phyloP scores from a whole-genome alignment of 2,888 invertebrate genomes.

The Eristalis tenax region DNA sequence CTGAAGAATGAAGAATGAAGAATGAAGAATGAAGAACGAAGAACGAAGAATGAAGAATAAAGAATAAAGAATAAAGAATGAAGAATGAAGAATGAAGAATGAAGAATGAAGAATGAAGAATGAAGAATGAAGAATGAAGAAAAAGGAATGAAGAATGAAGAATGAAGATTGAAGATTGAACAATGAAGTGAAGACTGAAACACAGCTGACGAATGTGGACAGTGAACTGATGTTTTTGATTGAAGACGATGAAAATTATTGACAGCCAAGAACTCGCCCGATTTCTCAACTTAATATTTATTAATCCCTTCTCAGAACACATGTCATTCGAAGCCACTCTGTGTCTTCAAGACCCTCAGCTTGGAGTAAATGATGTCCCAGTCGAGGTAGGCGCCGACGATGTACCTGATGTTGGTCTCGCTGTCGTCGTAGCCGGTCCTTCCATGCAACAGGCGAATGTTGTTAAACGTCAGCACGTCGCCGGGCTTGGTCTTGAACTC shows the following conservation, averaged over 20 bases:
- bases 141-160: not conserved
- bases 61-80: too few species aligned
- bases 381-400: constrained; percentile 89
- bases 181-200: too few species aligned
- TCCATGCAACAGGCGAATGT: constrained; percentile 88
- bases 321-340: not conserved
- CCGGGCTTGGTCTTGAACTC: constrained; percentile 86
- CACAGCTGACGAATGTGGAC: too few species aligned
- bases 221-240: not conserved
- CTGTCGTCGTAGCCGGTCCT: constrained; percentile 85
- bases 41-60: not conserved
- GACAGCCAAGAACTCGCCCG: not conserved
- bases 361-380: constrained; percentile 90
- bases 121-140: not conserved
- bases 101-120: not conserved
- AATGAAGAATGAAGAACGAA: not conserved
- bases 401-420: constrained; percentile 82
- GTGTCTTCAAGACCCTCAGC: constrained; percentile 77
- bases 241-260: not conserved
- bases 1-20: not conserved
- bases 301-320: too few species aligned
- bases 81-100: not conserved
- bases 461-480: constrained; percentile 88
- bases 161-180: not conserved
- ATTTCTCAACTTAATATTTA: too few species aligned